Base-by-base conservation (phyloP, 1,140 invertebrate species). In the Diploscapter pachys region DNA sequence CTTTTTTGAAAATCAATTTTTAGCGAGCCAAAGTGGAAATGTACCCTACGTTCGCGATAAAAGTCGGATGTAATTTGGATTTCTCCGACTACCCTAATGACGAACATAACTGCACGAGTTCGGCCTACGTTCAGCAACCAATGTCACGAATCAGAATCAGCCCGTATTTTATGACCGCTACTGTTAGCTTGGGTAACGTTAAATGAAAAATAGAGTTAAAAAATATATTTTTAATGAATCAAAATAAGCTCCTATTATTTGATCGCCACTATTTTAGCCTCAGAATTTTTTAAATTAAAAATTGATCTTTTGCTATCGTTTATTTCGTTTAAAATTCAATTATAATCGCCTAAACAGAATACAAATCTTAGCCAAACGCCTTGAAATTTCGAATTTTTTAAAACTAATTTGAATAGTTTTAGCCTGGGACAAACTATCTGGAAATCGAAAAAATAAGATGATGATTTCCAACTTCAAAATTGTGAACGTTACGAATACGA, bases 41-140 rank as follows among this genome's bases (percentile, higher is more conserved):
- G 55, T 83, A 84, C 62, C 82, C 82, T 13, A 84, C 80, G 50
- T 83, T 83, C 72, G 75, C 79, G 4, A 81, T 83, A 8, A 80
- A 81, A 71, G 74, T 84, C 57, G 82, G 82, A 0, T 83, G 82
- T 62, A 31, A 68, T 48, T 83, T 83, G 62, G 82, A 83, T 66
- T 83, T 74, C 65, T 71, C 78, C 5, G 76, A 76, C 49, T 83
- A 81, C 54, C 82, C 82, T 11, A 76, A 75, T 57, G 82, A 83
- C 63, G 55, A 62, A 5, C 79, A 83, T 55, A 72, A 67, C 6
- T 83, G 70, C 66, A 49, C 79, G 52, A 48, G 81, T 3, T 71
- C 75, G n/a, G 56, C 82, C 1, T 83, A 82, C 63, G 70, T 79
- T 3, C 66, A 77, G 8, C 65, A 72, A 52, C 61, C 75, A 4